Base-by-base conservation (phyloP, 2,113 vertebrate genomes). In the Oreochromis tanganicae region DNA sequence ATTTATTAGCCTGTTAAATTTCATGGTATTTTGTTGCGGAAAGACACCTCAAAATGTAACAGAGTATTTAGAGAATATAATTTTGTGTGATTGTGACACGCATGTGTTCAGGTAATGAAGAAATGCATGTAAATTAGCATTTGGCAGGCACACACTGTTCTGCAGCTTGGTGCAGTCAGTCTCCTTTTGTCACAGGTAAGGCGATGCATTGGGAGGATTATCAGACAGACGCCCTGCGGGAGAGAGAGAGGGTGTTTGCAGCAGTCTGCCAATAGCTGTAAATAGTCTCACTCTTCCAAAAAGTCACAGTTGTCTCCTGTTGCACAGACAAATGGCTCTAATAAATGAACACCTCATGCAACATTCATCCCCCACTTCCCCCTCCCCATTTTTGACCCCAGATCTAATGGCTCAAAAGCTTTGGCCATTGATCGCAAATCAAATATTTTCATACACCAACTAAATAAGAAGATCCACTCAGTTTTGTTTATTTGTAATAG, bases 271-370 rank as follows among this genome's bases (percentile, higher is more conserved):
- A 88, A 91, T 93, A 91, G 86, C 93, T 88, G 86, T 94, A 94
- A 96, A 95, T 90, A 92, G 68, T 89, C 80, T 86, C 16, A 5
- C 89, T 75, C 90, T 95, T 91, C 93, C 94, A 91, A 84, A 90
- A 88, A 89, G 89, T 91, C 87, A 89, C 91, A 93, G 91, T 93
- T 90, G 88, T 93, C 91, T 93, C 81, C 85, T 90, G 87, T 89
- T 92, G 86, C 59, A 36, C 83, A 91, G 90, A 95, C 88, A 92
- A 95, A 95, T 85, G 88, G 88, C 57, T 88, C 81, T 50, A 75
- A 88, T 87, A 91, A 91, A 87, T 82, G 80, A 93, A 93, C 8
- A 36, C 87, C 89, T 90, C 89, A 89, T 82, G 66, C 81, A 88
- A 88, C 48, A 91, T 85, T 71, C 71, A 80, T 91, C 66, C 82